These are phyloP conservation scores for Drosophila imparisetae DNA, from an alignment of 2,888 invertebrate species.

Conservation along the genomic window DNA sequence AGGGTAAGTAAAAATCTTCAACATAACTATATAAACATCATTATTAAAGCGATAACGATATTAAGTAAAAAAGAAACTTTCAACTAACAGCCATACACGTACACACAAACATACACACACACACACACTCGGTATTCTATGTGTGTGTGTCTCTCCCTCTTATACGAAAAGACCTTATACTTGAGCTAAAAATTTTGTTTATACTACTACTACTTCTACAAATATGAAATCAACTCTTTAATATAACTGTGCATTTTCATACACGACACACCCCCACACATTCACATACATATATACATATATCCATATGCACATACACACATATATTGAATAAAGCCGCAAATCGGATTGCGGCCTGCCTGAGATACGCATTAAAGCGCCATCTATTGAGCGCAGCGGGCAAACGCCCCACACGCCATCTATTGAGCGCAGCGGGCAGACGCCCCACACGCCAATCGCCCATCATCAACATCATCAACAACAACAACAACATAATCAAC, in stretches of 20 bases:
- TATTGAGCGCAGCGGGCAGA: constrained; percentile 87
- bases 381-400: constrained; percentile 90
- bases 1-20: constrained; percentile 66
- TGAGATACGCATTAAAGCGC: constrained; percentile 92
- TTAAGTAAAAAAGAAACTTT: constrained; percentile 18
- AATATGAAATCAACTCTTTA: constrained; percentile 30
- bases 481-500: constrained; percentile 41
- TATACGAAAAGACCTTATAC: constrained; percentile 38
- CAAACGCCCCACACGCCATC: constrained; percentile 83
- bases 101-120: background rate
- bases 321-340: constrained; percentile 80
- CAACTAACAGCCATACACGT: constrained; percentile 19
- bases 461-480: constrained; percentile 27
- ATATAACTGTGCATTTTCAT: constrained; percentile 52
- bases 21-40: constrained; percentile 27
- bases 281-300: constrained; percentile 3
- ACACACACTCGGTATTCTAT: constrained; percentile 3
- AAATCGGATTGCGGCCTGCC: constrained; percentile 88
- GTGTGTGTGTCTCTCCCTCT: constrained; percentile 19
- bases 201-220: constrained; percentile 26
- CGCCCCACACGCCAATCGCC: constrained; percentile 45
- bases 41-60: constrained; percentile 21
- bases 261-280: constrained; percentile 9
- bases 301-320: constrained; percentile 9
- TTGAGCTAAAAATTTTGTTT: constrained; percentile 27